Evolutionary conservation across 2,797 vertebrate species (phyloP).

Genomic region (Melopsittacus undulatus): DNA sequence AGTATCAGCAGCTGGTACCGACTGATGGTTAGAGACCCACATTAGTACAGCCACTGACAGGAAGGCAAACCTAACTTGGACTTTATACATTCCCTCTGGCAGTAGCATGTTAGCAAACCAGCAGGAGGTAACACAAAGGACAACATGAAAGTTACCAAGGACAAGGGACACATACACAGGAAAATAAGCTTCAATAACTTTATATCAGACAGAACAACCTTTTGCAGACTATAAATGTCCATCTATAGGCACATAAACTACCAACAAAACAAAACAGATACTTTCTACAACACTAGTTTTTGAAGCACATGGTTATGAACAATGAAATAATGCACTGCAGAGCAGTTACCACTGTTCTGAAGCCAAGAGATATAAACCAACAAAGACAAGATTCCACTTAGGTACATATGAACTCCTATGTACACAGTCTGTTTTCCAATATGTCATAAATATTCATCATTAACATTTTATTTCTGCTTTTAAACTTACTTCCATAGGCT

Average conservation of each 20-base stretch:
- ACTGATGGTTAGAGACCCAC: background rate
- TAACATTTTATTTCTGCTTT: background rate
- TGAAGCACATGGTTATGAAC: background rate
- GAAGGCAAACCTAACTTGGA: background rate
- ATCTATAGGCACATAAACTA: background rate
- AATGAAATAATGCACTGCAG: background rate
- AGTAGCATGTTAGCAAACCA: background rate
- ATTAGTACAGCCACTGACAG: background rate
- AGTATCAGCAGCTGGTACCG: background rate
- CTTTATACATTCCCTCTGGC: background rate
- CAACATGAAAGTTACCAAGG: background rate
- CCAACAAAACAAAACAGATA: background rate
- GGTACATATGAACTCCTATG: background rate
- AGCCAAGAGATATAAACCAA: background rate
- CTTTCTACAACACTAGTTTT: background rate
- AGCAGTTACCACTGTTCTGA: background rate
- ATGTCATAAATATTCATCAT: background rate
- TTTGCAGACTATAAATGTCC: background rate
- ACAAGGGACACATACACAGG: background rate
- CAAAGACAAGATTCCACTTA: background rate
- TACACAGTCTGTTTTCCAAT: background rate
- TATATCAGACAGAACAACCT: background rate
- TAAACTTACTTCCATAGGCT: conserved; percentile 88
- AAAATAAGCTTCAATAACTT: background rate
- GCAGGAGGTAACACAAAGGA: background rate